These are phyloP conservation scores for Apodemia zela DNA, from an alignment of 2,888 invertebrate species.

Conservation along the genomic window DNA sequence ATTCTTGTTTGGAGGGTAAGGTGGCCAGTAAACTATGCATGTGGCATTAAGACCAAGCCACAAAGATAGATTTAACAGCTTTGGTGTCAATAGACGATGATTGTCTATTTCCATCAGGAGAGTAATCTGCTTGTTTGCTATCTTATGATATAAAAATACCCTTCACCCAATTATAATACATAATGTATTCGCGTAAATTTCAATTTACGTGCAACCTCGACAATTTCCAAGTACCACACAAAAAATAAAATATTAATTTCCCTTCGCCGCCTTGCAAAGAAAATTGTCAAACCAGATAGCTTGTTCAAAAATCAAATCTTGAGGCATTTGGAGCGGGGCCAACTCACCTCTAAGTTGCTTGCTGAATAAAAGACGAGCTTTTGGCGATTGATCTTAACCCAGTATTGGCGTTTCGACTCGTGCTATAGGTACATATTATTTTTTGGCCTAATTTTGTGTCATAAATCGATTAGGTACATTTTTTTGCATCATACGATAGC, in stretches of 20 bases:
- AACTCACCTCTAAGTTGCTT: conserved; percentile 26
- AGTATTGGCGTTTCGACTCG: conserved; percentile 21
- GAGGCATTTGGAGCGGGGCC: conserved; percentile 24
- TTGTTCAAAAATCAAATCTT: conserved; percentile 27
- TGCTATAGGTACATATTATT: conserved; percentile 2
- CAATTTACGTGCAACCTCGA: background rate
- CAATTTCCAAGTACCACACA: conserved; percentile 1
- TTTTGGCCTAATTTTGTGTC: background rate
- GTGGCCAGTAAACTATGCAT: no score
- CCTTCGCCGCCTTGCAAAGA: conserved; percentile 19
- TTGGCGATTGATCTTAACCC: conserved; percentile 28
- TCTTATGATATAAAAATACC: background rate
- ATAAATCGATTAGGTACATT: no score
- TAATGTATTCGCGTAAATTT: background rate
- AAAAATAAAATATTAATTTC: conserved; percentile 16
- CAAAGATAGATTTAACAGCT: no score
- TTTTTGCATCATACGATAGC: no score
- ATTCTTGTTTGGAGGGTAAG: no score
- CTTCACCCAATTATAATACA: background rate
- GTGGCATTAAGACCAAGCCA: no score
- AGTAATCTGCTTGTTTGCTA: no score
- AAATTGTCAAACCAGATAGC: conserved; percentile 28
- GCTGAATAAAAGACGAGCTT: conserved; percentile 27
- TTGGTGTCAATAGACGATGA: no score
- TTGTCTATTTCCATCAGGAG: no score